Base-by-base conservation (phyloP, 1,140 invertebrate species). In the Eufriesea mexicana region DNA sequence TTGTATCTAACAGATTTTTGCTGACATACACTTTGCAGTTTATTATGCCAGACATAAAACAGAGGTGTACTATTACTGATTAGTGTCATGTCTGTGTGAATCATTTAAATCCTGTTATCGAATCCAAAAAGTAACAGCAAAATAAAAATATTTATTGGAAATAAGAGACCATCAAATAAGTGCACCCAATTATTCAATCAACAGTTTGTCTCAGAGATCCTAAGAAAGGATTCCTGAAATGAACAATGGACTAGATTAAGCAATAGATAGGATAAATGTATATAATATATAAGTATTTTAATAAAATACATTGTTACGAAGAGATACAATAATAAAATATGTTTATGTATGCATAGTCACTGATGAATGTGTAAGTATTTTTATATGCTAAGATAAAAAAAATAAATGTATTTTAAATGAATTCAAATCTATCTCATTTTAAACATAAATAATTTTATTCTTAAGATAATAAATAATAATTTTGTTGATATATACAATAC, bases 311-410 rank as follows among this genome's bases (percentile, higher is more conserved):
- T 91, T 92, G 91, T 93, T 93, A 92, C 83, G 45, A 66, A 87
- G 84, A 88, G 76, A 89, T 89, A 88, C 59, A 83, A 84, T 79
- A 91, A 90, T 87, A 77, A 90, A 91, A 82, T 89, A 91, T 87
- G 90, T 92, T 90, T 83, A 89, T 91, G 84, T 92, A 91, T 90
- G 89, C 90, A 89, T 93, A 94, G 90, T 91, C 87, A 90, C 84
- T 90, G 89, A 90, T 90, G 83, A 90, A 91, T 91, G 84, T 86
- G 84, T 90, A 91, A 91, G 87, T 92, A 93, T 93, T 93, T 92
- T 93, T 93, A 93, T 91, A 91, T 81, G 47, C 78, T 92, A 92
- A 92, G 90, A 85, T 90, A 91, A 88, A 80, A n/a, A 35, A 91
- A 92, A 91, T 89, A 92, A 89, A 92, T 86, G 88, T 87, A 91